Conservation (phyloP, 2,797 vertebrate species). For the Psittacula derbiana region DNA sequence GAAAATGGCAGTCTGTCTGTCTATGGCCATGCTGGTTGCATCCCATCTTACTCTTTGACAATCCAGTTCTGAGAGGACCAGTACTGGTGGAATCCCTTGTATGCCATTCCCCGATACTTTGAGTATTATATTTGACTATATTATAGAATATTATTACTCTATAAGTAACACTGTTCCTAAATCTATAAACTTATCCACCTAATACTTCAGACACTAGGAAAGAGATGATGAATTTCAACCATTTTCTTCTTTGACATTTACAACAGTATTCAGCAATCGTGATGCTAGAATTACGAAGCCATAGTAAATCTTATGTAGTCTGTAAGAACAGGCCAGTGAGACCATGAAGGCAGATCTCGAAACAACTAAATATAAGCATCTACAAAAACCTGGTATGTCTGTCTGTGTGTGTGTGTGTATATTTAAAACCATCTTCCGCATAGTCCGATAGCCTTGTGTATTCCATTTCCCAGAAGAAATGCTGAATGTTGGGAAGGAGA, state of each 20-base stretch:
- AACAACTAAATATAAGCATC: neutral
- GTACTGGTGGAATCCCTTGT: neutral
- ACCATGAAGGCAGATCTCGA: neutral
- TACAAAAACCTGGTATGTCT: neutral
- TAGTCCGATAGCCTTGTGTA: neutral
- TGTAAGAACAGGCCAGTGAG: neutral
- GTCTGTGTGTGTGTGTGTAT: neutral
- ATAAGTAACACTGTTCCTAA: neutral
- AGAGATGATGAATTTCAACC: neutral
- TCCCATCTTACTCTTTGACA: neutral
- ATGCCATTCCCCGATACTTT: neutral
- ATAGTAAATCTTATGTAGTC: neutral
- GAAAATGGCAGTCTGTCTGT: neutral
- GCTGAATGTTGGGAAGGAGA: neutral
- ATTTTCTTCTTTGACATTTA: slow-evolving; percentile 21
- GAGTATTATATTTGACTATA: too few species aligned
- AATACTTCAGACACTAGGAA: neutral
- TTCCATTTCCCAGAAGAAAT: neutral
- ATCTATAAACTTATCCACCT: neutral
- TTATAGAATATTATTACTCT: neutral
- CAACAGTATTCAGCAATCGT: neutral
- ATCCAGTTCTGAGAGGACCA: neutral
- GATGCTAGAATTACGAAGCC: neutral
- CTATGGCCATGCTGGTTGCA: neutral
- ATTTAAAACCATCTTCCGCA: neutral